Base-by-base conservation (phyloP, 1,140 invertebrate species). In the Sarcophaga peregrina region DNA sequence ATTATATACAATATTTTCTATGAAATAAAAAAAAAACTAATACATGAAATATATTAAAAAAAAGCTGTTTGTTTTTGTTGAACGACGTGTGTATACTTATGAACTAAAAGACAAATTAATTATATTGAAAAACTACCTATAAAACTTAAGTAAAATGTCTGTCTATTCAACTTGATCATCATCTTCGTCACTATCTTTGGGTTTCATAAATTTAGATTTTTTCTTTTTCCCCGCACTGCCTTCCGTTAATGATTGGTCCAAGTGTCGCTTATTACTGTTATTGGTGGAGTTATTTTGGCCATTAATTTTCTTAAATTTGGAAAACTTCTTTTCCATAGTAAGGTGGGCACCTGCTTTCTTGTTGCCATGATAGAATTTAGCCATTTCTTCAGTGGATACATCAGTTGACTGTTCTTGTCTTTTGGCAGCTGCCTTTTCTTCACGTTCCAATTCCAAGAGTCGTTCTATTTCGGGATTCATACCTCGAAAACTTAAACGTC, bases 381-480 rank as follows among this genome's bases (percentile, higher is more conserved):
- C 92, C 94, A 96, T 95, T 88, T 95, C 92, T 85, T 92, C 91
- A 89, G 96, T 95, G 8, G 93, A 93, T 15, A 96, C 88, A 85
- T 96, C 95, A 80, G 92, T 93, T 0, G 85, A 85, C 81, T 90
- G 89, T 52, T 87, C 85, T 46, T 89, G 90, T 48, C 92, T 90
- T 1, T 84, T 80, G 52, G 89, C 85, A 3, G 84, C 84, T 81
- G 90, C 85, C 84, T 91, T 88, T 48, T 91, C 89, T 8, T 86
- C 88, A 45, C 89, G 90, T 62, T 92, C 91, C 81, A 91, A 85
- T 85, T 94, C 94, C 93, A 96, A 94, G 8, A 95, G 83, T 83
- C 93, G 93, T 89, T 98, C 97, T 84, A 98, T 93, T 91, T 96
- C 95, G 58, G 95, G 95, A 91, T 98, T 98, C 93, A 96, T 96